phyloP scores from a whole-genome alignment of 2,113 vertebrate genomes.

The Hemicordylus capensis region DNA sequence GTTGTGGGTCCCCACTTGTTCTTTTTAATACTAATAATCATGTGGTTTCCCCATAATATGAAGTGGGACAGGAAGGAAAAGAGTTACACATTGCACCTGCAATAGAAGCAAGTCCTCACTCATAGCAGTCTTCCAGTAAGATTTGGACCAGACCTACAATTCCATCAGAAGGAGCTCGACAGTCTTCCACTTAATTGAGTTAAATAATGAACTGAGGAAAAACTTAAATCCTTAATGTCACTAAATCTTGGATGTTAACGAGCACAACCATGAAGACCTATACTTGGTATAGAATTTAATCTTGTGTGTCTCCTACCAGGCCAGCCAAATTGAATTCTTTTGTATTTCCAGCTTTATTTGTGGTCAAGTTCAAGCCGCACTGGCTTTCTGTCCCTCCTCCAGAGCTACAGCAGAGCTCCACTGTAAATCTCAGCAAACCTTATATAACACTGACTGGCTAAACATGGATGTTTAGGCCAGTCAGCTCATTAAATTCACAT shows the following conservation, averaged over 20 bases:
- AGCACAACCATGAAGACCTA: background rate
- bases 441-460: slow-evolving; percentile 18
- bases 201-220: background rate
- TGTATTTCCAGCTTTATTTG: background rate
- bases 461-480: slow-evolving; percentile 36
- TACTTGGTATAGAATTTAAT: fast-evolving
- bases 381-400: fast-evolving
- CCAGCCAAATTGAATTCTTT: background rate
- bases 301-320: background rate
- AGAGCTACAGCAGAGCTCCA: background rate
- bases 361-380: fast-evolving
- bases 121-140: background rate
- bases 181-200: background rate
- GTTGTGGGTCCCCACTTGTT: too few species aligned
- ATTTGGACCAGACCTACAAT: background rate
- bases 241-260: background rate
- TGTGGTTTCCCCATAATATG: too few species aligned
- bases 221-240: background rate
- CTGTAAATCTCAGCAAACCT: background rate
- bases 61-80: background rate
- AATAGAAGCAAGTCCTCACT: background rate
- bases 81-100: background rate
- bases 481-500: slow-evolving; percentile 50
- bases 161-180: background rate
- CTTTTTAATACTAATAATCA: too few species aligned